Evolutionary conservation across 2,113 vertebrate genomes (phyloP), one percentile per base, ranked within the genome.

Genomic region (Archocentrus centrarchus): DNA sequence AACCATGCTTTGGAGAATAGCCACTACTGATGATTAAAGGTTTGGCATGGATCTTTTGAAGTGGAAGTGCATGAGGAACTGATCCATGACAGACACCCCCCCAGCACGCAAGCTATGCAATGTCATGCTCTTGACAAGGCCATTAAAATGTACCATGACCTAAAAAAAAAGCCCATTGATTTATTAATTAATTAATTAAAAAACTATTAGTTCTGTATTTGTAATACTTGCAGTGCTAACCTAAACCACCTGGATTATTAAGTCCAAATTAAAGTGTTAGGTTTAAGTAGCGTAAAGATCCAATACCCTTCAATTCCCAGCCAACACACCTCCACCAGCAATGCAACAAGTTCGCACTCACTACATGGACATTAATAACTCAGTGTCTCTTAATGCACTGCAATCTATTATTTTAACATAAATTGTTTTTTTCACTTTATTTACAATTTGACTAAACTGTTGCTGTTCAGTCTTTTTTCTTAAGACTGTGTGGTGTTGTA

Each of bases 381-480:
- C 5, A 5, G 6, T 35, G 35, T 35, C 6, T 35, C 35, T 35
- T 35, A 35, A 35, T 35, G 7, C 37, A 17, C 39, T 17, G 9
- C 64, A 68, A 47, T 47, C 64, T 68, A 68, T 68, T 22, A 68
- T 47, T 14, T 47, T 47, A 68, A 41, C 64, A 68, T 68, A 47
- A 68, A 47, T 39, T 27, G 41, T 14, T 70, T 70, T 8, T 8
- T 50, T 70, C 24, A 50, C 41, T 11, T 11, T 41, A 41, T 41
- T 41, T 41, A 41, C 11, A 41, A 41, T 11, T 41, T 47, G 44
- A 47, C 4, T 47, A 47, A 47, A 14, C 4, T 47, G 13, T 47
- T 47, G 44, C 39, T 14, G 14, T 4, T 15, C 44, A 47, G 44
- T 5, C 44, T 47, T 47, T 47, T 47, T 15, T 47, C 44, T 47